Base-by-base conservation (phyloP, 2,888 invertebrate species). In the Antheraea assamensis region DNA sequence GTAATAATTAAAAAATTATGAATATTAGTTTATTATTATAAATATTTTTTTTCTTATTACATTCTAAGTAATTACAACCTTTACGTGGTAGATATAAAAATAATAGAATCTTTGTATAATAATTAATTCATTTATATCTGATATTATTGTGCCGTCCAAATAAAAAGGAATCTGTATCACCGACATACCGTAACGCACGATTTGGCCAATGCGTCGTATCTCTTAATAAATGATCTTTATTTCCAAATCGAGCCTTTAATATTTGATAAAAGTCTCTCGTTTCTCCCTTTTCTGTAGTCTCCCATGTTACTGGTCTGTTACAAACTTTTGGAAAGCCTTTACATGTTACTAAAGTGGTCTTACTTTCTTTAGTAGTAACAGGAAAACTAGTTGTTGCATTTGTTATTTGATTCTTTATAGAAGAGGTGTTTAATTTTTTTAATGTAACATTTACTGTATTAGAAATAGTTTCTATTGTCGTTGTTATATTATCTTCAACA, bases 261-360 rank as follows among this genome's bases (percentile, higher is more conserved):
- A 93, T 88, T 82, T 89, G 89, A 47, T 83, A 88, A 71, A 91
- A 92, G 74, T 94, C 93, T 79, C 92, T 88, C 0, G 83, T 89
- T 82, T 94, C 93, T 1, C 89, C 90, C 61, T 76, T 74, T 2
- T 77, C 71, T n/a, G 94, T 93, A 0, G 92, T 93, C 75, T 92
- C 92, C 94, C 94, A 94, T 2, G 88, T 88, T 1, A 73, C 71
- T 1, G 92, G 93, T 58, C 83, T 76, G n/a, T 85, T 76, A 72
- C 93, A 94, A 42, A 85, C 75, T 70, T 86, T 76, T 2, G 87
- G 85, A 79, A 84, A 87, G 35, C 74, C 76, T n/a, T 71, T 64
- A 70, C 77, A 77, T 35, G 66, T 74, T 35, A 35, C 47, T n/a
- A 52, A 52, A 71, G 68, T n/a, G 19, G 27, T n/a, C 35, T 21